Conservation (phyloP, 2,113 vertebrate genomes). For the Sclerurus mexicanus region DNA sequence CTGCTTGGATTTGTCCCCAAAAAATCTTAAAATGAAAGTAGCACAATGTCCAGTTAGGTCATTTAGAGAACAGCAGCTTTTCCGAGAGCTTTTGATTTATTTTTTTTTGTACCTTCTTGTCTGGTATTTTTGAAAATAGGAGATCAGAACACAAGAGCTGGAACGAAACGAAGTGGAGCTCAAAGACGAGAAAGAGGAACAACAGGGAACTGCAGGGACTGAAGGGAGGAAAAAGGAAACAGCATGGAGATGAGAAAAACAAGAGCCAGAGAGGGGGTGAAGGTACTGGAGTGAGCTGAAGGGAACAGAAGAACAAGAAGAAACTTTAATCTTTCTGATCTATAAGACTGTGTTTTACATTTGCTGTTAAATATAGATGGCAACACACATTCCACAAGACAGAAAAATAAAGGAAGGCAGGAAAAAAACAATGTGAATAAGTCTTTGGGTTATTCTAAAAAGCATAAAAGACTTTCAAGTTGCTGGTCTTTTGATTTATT, state of each 20-base stretch:
- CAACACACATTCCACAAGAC: background rate
- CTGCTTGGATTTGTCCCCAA: background rate
- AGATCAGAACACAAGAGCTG: conserved; percentile 10
- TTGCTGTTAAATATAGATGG: conserved; percentile 52
- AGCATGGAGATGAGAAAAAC: conserved; percentile 30
- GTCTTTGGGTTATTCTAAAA: conserved; percentile 28
- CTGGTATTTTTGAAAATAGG: conserved; percentile 11
- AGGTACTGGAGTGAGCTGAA: background rate
- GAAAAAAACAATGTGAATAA: conserved; percentile 10
- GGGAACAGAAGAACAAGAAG: conserved; percentile 15
- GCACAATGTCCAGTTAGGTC: background rate
- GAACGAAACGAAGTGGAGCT: background rate
- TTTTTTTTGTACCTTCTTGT: background rate
- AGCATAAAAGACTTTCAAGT: conserved; percentile 23
- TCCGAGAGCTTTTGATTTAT: background rate
- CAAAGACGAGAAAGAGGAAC: conserved; percentile 32
- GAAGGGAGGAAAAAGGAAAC: conserved; percentile 25
- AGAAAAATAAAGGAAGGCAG: background rate
- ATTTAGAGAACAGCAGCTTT: background rate
- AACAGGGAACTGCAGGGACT: conserved; percentile 2
- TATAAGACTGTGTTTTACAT: background rate
- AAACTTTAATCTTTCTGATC: conserved; percentile 32
- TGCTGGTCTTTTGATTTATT: conserved; percentile 34
- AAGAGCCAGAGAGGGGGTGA: conserved; percentile 22
- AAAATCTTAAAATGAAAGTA: background rate